Base-by-base conservation (phyloP, 1,140 invertebrate genomes). In the Lysiphlebus fabarum region DNA sequence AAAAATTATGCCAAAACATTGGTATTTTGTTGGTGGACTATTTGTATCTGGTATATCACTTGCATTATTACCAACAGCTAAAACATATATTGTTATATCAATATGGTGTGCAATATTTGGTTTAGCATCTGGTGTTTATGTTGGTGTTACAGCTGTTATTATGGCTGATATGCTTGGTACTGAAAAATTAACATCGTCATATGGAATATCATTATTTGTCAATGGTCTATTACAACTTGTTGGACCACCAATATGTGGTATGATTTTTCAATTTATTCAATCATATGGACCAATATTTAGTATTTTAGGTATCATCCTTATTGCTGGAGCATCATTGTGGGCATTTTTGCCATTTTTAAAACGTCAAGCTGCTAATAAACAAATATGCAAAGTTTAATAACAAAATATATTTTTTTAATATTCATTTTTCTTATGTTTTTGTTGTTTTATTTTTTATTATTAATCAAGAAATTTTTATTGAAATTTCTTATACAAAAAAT, bases 81-180 rank as follows among this genome's bases (percentile, higher is more conserved):
- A 69, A 0, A 80, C 76, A 41, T 84, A 82, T 51, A 45, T 38
- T 0, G 76, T 79, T 11, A 78, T 92, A 2, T 83, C 86, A 40
- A 77, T 82, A 9, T 88, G 85, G 66, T 92, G 90, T 73, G 84
- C 85, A 1, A 68, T 90, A 1, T 92, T 92, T 69, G 91, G 91
- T 1, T 73, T 93, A 5, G 85, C 89, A 7, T 91, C 90, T 0
- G 90, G 91, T n/a, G 84, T 87, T n/a, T 92, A 92, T 69, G 88
- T 91, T 0, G 91, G 91, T 11, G 86, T 92, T 1, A 92, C 90
- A 1, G 90, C 90, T 3, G 86, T 92, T 34, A 89, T 92, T 0
- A 90, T 92, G 88, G 89, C 90, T 0, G 90, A 92, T 72, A 87
- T 91, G 85, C 70, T 93, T 2, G 91, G 91, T 1, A 86, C 87